Conservation (phyloP, 2,113 vertebrate genomes). For the Bubalus kerabau region DNA sequence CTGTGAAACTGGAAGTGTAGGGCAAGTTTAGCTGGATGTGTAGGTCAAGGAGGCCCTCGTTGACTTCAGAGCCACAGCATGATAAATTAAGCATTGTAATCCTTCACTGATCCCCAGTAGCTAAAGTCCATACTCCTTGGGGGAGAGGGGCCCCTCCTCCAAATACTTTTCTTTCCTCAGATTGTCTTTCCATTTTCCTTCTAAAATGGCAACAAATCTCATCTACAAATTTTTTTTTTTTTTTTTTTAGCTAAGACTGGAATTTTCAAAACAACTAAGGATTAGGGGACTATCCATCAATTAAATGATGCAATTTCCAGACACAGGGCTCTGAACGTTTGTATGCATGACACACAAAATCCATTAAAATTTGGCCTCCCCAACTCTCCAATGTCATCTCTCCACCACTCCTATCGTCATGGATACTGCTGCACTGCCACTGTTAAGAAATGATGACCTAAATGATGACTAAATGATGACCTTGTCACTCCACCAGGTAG, state of each 20-base stretch:
- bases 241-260: background rate
- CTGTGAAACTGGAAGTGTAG: background rate
- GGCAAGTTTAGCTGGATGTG: background rate
- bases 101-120: background rate
- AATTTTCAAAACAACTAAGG: slow-evolving; percentile 11
- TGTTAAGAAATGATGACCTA: background rate
- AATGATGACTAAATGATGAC: background rate
- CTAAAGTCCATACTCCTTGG: background rate
- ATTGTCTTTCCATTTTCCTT: background rate
- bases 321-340: background rate
- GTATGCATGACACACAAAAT: background rate
- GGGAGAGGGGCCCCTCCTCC: background rate
- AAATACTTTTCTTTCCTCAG: background rate
- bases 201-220: background rate
- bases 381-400: background rate
- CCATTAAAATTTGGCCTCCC: background rate
- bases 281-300: background rate
- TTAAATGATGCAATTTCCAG: background rate
- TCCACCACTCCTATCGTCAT: background rate
- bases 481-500: background rate
- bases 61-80: background rate
- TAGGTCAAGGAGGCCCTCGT: background rate
- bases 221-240: background rate
- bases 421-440: background rate
- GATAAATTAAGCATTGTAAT: background rate